Evolutionary conservation across 2,797 vertebrate genomes (phyloP).

Genomic region (Pseudochirops cupreus): DNA sequence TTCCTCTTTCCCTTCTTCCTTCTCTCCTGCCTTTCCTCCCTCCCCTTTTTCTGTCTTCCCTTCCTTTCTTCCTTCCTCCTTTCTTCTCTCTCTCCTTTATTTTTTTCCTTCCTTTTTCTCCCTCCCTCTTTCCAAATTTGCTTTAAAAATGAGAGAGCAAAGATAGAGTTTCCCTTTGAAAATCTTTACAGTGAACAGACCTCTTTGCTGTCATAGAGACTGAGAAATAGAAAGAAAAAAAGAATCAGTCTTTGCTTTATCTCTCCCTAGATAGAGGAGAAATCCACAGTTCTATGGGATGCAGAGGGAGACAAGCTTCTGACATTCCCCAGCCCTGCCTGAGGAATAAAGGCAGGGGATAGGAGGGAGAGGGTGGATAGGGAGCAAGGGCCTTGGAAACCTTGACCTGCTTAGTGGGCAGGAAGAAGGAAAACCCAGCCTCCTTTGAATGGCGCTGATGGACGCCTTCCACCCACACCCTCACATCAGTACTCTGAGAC

Average conservation of each 20-base stretch:
- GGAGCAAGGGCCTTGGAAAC: not conserved
- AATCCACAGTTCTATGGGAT: conserved; percentile 63
- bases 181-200: conserved; percentile 70
- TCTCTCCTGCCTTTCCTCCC: not conserved
- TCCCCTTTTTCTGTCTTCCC: not conserved
- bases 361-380: not conserved
- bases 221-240: conserved; percentile 65
- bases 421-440: not conserved
- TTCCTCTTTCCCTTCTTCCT: too few relatives aligned
- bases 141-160: conserved; percentile 59
- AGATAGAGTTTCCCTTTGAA: conserved; percentile 54
- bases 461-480: not conserved
- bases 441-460: not conserved
- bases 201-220: conserved; percentile 42
- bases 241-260: conserved; percentile 65
- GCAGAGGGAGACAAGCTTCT: conserved; percentile 61
- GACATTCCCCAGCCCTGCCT: conserved; percentile 73
- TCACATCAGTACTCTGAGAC: not conserved
- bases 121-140: conserved; percentile 33
- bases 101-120: not conserved
- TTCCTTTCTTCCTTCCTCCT: not conserved
- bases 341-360: conserved; percentile 27
- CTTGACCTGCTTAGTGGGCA: not conserved
- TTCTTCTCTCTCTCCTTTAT: not conserved
- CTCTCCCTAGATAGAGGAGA: conserved; percentile 61